Evolutionary conservation across 1,140 invertebrate species (phyloP).

Genomic region (Tetragnatha versicolor): DNA sequence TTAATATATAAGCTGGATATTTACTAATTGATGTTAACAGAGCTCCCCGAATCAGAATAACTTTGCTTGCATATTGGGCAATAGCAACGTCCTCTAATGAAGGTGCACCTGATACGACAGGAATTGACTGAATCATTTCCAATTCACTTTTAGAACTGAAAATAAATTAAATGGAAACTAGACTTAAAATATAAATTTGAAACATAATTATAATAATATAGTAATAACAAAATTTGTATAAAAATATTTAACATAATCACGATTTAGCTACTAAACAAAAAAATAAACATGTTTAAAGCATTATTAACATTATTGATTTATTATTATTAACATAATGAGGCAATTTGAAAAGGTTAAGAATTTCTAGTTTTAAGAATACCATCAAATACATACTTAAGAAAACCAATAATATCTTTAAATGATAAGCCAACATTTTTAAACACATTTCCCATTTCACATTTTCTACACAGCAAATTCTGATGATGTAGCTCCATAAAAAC

Average conservation of each 20-base stretch:
- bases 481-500: slow-evolving; percentile 22
- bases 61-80: neutral
- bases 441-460: slow-evolving; percentile 10
- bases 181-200: too few relatives aligned
- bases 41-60: slow-evolving; percentile 19
- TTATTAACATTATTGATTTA: too few relatives aligned
- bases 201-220: too few relatives aligned
- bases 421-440: neutral
- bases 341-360: too few relatives aligned
- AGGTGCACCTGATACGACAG: slow-evolving; percentile 13
- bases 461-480: slow-evolving; percentile 17
- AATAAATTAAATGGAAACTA: neutral
- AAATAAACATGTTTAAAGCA: too few relatives aligned
- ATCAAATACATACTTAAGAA: slow-evolving; percentile 5
- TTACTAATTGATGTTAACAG: slow-evolving; percentile 31
- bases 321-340: too few relatives aligned
- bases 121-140: neutral
- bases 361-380: too few relatives aligned
- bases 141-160: too few relatives aligned
- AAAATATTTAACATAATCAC: too few relatives aligned
- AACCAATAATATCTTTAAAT: neutral
- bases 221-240: too few relatives aligned
- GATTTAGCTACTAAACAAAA: too few relatives aligned
- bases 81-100: neutral
- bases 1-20: neutral